A percentile compares a stretch with the other conserved stretches of the same genome.
Conservation (phyloP, 1,140 invertebrate species). For the Spodoptera litura region DNA sequence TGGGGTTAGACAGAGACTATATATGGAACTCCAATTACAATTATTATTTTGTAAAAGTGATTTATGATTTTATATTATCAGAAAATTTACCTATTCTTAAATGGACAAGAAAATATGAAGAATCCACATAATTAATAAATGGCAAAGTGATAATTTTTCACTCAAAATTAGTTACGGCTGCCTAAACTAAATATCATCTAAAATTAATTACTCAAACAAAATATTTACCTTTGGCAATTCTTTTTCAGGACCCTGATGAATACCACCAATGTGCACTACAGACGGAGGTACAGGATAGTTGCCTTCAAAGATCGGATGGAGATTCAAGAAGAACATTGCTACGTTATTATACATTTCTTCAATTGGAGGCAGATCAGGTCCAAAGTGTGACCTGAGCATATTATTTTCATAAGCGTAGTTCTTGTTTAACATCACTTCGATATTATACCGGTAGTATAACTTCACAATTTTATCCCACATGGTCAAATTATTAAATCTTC, state of each 20-base stretch:
- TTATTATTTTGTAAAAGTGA: no score
- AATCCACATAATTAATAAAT: no score
- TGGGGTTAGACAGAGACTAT: no score
- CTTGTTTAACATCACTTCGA: slow-evolving; percentile 47
- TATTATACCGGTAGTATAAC: slow-evolving; percentile 49
- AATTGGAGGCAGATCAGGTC: no score
- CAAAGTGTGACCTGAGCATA: no score
- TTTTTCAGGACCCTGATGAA: slow-evolving; percentile 74
- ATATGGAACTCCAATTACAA: no score
- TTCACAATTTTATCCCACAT: slow-evolving; percentile 65
- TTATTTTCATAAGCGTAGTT: slow-evolving; percentile 30
- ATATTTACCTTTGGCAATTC: slow-evolving; percentile 55
- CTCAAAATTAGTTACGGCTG: no score
- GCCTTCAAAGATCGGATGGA: slow-evolving; percentile 76
- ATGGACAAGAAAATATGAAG: no score
- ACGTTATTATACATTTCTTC: slow-evolving; percentile 73
- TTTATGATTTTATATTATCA: no score
- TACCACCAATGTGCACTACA: slow-evolving; percentile 78
- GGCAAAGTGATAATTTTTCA: no score
- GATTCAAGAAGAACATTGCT: slow-evolving; percentile 84
- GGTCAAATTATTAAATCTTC: slow-evolving; percentile 55
- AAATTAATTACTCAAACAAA: neutral
- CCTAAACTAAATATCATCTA: no score
- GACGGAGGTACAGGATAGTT: slow-evolving; percentile 75
- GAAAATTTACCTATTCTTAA: no score